These are phyloP conservation scores for Pungitius pungitius DNA, from an alignment of 2,113 vertebrate species.

Conservation along the genomic window DNA sequence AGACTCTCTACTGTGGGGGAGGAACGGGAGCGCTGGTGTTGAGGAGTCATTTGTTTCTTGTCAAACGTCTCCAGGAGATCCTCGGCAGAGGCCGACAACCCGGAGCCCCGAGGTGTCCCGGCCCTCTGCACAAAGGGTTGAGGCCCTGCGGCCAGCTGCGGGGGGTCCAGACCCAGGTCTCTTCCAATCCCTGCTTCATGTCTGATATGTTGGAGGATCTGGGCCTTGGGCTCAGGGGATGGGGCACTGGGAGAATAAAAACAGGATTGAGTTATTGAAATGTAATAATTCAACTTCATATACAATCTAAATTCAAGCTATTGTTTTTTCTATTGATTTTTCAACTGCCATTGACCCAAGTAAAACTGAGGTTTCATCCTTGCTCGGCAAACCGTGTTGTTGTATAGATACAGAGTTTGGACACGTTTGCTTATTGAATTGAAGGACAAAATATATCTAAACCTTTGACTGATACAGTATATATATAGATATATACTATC, in stretches of 20 bases:
- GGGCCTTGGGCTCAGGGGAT: constrained; percentile 15
- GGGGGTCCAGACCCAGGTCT: not conserved
- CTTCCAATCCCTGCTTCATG: constrained; percentile 9
- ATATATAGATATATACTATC: not conserved
- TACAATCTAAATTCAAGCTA: too few species aligned
- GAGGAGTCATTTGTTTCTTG: constrained; percentile 58
- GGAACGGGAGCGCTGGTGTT: constrained; percentile 86
- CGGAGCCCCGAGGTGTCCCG: constrained; percentile 56
- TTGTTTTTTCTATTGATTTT: too few species aligned
- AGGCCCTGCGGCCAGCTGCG: constrained; percentile 3
- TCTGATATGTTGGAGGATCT: not conserved
- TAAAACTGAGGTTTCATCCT: not conserved
- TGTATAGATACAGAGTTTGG: too few species aligned
- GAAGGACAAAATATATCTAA: too few species aligned
- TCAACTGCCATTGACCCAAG: not conserved
- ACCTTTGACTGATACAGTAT: too few species aligned
- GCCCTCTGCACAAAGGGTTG: constrained; percentile 58
- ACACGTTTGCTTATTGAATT: too few species aligned
- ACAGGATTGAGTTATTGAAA: not conserved
- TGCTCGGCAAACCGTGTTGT: too few species aligned
- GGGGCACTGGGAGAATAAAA: constrained; percentile 27
- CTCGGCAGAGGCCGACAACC: constrained; percentile 89
- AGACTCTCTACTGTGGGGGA: constrained; percentile 83
- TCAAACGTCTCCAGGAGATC: constrained; percentile 85
- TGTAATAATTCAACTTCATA: not conserved